Evolutionary conservation across 2,888 invertebrate genomes (phyloP).

Genomic region (Drosophila peninsularis): DNA sequence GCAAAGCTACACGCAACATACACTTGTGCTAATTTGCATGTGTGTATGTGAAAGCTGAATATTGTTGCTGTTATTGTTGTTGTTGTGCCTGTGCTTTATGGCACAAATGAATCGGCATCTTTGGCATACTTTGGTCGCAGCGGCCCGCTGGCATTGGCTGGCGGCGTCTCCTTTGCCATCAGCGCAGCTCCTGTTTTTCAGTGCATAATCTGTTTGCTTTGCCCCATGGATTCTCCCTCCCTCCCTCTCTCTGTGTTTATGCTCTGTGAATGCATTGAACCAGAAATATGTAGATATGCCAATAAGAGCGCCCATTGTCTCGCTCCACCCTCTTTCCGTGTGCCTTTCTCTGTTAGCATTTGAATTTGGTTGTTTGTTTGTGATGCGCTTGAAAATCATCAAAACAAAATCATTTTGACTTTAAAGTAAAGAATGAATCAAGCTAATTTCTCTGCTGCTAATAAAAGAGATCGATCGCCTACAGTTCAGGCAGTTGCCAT

Average conservation of each 20-base stretch:
- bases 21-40: constrained; percentile 9
- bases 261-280: constrained; percentile 69
- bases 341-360: constrained; percentile 22
- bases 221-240: too few relatives aligned
- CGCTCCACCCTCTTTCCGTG: constrained; percentile 2
- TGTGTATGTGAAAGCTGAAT: constrained; percentile 10
- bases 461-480: not conserved
- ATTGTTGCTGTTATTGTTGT: constrained; percentile 11
- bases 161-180: constrained; percentile 19
- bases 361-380: constrained; percentile 21
- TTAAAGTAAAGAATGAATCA: not conserved
- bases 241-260: too few relatives aligned
- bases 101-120: constrained; percentile 75
- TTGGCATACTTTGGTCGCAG: constrained; percentile 54
- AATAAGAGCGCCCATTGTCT: constrained; percentile 39
- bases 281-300: constrained; percentile 77
- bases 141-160: constrained; percentile 34
- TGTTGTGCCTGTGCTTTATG: constrained; percentile 54
- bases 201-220: constrained; percentile 36
- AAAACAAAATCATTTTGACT: constrained; percentile 3
- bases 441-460: not conserved
- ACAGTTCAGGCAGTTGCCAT: constrained; percentile 7
- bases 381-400: not conserved
- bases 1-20: not conserved
- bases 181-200: constrained; percentile 21